These are phyloP conservation scores for Ophioninae sp. DNA, from an alignment of 2,888 invertebrate species.

Conservation along the genomic window DNA sequence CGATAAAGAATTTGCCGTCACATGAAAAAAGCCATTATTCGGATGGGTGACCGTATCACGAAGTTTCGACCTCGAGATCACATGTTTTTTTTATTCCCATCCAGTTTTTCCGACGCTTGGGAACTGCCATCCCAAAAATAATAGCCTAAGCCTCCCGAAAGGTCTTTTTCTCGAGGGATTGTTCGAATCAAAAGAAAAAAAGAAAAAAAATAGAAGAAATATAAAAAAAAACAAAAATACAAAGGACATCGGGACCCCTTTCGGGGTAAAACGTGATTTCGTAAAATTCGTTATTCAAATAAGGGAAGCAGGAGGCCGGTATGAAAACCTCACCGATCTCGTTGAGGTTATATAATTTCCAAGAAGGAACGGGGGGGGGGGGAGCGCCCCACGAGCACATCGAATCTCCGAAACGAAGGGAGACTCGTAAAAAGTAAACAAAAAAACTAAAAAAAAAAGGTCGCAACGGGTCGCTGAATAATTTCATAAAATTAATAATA, in stretches of 20 bases:
- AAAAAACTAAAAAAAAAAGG: slow-evolving; percentile 50
- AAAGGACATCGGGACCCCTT: slow-evolving; percentile 39
- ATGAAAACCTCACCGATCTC: slow-evolving; percentile 51
- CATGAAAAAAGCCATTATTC: too few relatives aligned
- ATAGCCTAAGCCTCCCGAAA: too few relatives aligned
- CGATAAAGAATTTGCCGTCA: too few relatives aligned
- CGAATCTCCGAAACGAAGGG: slow-evolving; percentile 49
- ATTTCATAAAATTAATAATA: slow-evolving; percentile 81
- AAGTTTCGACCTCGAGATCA: too few relatives aligned
- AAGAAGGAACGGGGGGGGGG: too few relatives aligned
- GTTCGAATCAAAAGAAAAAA: neutral
- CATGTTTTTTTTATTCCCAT: too few relatives aligned
- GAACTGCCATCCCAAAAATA: too few relatives aligned
- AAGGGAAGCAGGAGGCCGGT: slow-evolving; percentile 62
- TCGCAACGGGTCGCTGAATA: slow-evolving; percentile 74
- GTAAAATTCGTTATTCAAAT: slow-evolving; percentile 81
- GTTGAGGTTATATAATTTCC: slow-evolving; percentile 27
- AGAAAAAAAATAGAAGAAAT: neutral
- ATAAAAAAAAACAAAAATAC: slow-evolving; percentile 18
- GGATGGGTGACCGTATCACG: too few relatives aligned
- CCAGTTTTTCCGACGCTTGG: too few relatives aligned
- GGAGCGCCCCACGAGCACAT: slow-evolving; percentile 52
- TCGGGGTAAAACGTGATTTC: slow-evolving; percentile 78
- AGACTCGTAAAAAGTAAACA: slow-evolving; percentile 30
- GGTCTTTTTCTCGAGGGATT: too few relatives aligned